phyloP scores from a whole-genome alignment of 2,888 invertebrate species.

The Thymelicus acteon region DNA sequence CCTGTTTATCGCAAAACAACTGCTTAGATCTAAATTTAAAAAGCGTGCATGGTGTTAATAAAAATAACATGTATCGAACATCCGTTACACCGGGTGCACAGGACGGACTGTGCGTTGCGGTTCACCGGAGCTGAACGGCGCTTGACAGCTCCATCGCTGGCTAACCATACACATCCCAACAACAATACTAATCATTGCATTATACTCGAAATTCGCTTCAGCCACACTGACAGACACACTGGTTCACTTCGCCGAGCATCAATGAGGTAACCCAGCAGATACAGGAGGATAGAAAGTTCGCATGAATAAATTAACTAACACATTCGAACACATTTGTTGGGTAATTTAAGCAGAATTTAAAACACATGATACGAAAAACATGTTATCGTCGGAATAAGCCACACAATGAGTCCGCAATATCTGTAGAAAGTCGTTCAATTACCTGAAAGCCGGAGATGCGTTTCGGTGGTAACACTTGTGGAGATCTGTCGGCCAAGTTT shows the following conservation, averaged over 20 bases:
- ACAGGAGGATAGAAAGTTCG: slow-evolving; percentile 68
- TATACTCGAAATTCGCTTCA: slow-evolving; percentile 56
- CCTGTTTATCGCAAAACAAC: slow-evolving; percentile 8
- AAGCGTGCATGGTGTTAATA: slow-evolving; percentile 25
- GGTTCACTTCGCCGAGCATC: slow-evolving; percentile 65
- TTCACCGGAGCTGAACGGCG: slow-evolving; percentile 80
- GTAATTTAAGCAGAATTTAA: slow-evolving; percentile 45
- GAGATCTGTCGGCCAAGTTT: slow-evolving; percentile 85
- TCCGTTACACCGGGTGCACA: slow-evolving; percentile 69
- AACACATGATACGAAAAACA: slow-evolving; percentile 40
- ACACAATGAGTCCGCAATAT: slow-evolving; percentile 58
- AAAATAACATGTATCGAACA: slow-evolving; percentile 64
- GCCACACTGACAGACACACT: slow-evolving; percentile 46
- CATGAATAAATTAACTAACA: slow-evolving; percentile 53
- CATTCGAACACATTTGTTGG: slow-evolving; percentile 44
- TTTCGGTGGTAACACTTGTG: slow-evolving; percentile 80
- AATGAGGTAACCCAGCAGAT: slow-evolving; percentile 61
- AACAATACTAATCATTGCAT: slow-evolving; percentile 32
- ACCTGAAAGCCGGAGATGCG: slow-evolving; percentile 84
- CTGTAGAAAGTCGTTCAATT: slow-evolving; percentile 71
- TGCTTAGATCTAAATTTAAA: slow-evolving; percentile 9
- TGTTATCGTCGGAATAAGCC: slow-evolving; percentile 52
- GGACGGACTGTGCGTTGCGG: slow-evolving; percentile 76
- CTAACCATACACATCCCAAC: slow-evolving; percentile 50
- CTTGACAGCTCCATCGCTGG: slow-evolving; percentile 57